Percentiles rank a stretch among this genome's conserved stretches.
phyloP scores from a whole-genome alignment of 2,797 vertebrate species.

The Chelon labrosus region DNA sequence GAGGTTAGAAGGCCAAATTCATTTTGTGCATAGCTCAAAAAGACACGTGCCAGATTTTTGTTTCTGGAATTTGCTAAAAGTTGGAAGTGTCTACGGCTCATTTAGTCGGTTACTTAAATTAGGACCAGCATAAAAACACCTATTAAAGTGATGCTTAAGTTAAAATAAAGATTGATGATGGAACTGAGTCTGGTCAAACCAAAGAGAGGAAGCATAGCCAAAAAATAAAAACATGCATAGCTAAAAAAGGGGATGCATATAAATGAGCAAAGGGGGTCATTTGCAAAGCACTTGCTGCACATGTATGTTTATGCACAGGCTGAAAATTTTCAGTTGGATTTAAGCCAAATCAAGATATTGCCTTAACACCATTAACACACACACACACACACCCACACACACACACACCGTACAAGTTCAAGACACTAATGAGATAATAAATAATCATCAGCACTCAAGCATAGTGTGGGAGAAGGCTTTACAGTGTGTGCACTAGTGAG shows the following conservation, averaged over 20 bases:
- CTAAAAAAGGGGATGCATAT: no score
- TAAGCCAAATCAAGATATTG: not conserved
- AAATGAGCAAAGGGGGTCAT: not conserved
- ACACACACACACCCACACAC: constrained; percentile 1
- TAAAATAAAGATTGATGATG: constrained; percentile 36
- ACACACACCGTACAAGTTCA: no score
- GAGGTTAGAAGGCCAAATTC: constrained; percentile 56
- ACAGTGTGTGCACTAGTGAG: not conserved
- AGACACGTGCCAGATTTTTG: constrained; percentile 42
- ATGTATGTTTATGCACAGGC: not conserved
- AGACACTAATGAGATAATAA: not conserved
- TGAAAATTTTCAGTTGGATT: constrained; percentile 6
- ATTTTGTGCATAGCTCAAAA: constrained; percentile 55
- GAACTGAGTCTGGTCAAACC: not conserved
- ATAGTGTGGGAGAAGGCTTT: not conserved
- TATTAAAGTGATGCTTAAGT: constrained; percentile 37
- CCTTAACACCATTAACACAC: not conserved
- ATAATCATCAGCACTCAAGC: not conserved
- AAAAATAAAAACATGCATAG: not conserved
- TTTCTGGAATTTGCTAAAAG: constrained; percentile 45
- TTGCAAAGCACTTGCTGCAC: not conserved
- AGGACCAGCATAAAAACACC: constrained; percentile 30
- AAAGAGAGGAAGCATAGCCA: not conserved
- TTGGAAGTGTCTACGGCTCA: constrained; percentile 36
- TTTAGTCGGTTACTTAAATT: constrained; percentile 32